These are phyloP conservation scores for Thalassarche chlororhynchos DNA, from an alignment of 2,113 vertebrate genomes.

Conservation along the genomic window DNA sequence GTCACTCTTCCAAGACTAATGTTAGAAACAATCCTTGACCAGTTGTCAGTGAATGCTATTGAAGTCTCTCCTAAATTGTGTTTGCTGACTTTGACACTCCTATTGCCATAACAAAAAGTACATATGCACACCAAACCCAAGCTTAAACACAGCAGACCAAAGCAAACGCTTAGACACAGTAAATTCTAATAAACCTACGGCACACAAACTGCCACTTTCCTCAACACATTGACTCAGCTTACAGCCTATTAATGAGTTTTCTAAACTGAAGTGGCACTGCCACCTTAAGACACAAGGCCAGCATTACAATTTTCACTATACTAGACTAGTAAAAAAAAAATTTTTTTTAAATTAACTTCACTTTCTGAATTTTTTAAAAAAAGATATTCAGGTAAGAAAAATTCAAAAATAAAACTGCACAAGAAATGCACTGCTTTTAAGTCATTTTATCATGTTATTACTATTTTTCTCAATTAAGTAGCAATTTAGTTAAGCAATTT, in stretches of 20 bases:
- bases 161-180: background rate
- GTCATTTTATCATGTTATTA: background rate
- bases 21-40: background rate
- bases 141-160: background rate
- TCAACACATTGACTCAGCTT: background rate
- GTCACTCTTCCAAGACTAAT: background rate
- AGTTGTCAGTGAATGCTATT: background rate
- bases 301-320: conserved; percentile 12
- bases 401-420: background rate
- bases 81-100: background rate
- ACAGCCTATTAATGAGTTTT: background rate
- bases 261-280: conserved; percentile 44
- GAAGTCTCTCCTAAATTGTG: background rate
- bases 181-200: background rate
- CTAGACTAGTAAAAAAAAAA: background rate
- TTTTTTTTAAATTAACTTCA: background rate
- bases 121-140: background rate
- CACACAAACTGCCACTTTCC: background rate
- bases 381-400: background rate
- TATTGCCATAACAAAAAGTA: background rate
- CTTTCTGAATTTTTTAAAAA: background rate
- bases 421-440: background rate
- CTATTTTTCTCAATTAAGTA: background rate
- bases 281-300: conserved; percentile 42
- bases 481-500: background rate